phyloP scores from a whole-genome alignment of 2,113 vertebrate species.

The Labeo catla region DNA sequence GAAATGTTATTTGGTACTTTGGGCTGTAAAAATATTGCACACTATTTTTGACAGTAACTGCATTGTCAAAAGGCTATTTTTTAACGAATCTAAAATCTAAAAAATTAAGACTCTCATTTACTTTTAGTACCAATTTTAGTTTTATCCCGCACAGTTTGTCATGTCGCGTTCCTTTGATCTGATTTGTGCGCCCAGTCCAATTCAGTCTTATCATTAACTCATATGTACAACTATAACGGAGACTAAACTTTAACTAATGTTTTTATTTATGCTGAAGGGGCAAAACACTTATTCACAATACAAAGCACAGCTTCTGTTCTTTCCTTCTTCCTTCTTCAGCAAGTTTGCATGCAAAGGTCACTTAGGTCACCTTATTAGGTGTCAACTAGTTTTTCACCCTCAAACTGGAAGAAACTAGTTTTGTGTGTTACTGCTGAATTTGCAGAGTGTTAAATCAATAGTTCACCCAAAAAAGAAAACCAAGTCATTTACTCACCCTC shows the following conservation, averaged over 20 bases:
- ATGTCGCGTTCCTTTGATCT: background rate
- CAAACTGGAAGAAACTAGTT: constrained; percentile 12
- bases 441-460: background rate
- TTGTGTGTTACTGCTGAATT: background rate
- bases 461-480: background rate
- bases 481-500: background rate
- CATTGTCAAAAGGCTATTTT: background rate
- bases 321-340: background rate
- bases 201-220: constrained; percentile 13
- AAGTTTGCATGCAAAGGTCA: background rate
- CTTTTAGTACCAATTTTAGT: background rate
- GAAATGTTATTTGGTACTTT: background rate
- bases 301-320: background rate
- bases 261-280: constrained; percentile 17
- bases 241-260: constrained; percentile 45
- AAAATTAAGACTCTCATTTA: background rate
- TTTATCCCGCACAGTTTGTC: background rate
- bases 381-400: background rate
- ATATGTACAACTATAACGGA: background rate
- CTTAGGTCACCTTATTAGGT: constrained; percentile 3
- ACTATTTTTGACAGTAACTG: too few species aligned
- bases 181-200: background rate
- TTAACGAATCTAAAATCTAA: too few species aligned
- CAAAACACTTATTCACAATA: background rate
- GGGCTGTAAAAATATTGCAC: background rate